These are phyloP conservation scores for Belonocnema kinseyi DNA, from an alignment of 1,140 invertebrate genomes.

Conservation along the genomic window DNA sequence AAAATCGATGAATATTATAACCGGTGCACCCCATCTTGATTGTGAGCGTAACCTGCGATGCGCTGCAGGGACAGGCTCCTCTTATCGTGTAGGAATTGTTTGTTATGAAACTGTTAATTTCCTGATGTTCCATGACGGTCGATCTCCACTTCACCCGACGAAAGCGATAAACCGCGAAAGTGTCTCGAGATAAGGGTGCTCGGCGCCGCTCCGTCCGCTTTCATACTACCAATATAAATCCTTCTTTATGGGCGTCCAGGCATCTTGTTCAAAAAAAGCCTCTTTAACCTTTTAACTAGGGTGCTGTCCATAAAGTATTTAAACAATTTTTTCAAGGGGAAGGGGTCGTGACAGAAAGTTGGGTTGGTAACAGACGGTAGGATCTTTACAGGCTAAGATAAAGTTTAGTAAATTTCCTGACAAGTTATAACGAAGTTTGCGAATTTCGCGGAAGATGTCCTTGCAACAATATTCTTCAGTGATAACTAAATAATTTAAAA, in stretches of 20 bases:
- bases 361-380: no score
- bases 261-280: background rate
- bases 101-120: conserved; percentile 66
- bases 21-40: background rate
- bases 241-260: conserved; percentile 33
- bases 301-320: no score
- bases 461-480: no score
- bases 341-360: no score
- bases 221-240: conserved; percentile 48
- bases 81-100: conserved; percentile 50
- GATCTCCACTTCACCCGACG: conserved; percentile 31
- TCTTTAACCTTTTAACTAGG: no score
- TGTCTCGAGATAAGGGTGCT: conserved; percentile 50
- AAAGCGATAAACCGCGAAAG: conserved; percentile 45
- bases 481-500: no score
- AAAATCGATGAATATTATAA: conserved; percentile 65
- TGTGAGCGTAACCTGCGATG: background rate
- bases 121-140: conserved; percentile 42
- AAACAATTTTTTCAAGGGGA: no score
- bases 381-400: no score
- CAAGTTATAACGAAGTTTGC: no score
- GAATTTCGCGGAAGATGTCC: no score
- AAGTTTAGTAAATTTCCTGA: no score
- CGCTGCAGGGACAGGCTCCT: background rate
- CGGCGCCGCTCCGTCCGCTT: conserved; percentile 32